Base-by-base conservation (phyloP, 2,888 invertebrate species). In the Hydrotaea diabolus region DNA sequence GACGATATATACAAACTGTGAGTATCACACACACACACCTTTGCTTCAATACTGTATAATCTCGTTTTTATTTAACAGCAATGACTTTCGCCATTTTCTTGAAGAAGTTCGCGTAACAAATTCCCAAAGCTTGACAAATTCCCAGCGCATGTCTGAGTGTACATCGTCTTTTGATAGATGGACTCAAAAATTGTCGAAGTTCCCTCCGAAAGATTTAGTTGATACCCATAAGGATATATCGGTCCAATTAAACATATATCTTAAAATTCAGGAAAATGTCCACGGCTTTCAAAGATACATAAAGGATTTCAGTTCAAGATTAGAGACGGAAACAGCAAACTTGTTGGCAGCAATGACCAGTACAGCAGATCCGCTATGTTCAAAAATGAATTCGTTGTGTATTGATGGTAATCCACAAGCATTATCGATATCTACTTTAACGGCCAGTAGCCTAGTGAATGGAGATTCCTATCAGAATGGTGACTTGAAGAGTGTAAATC, bases 1-100 rank as follows among this genome's bases (percentile, higher is more conserved):
- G 79, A 79, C 8, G 88, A 88, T 75, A 82, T 84, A 0, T 88
- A 86, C 73, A 62, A 84, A 55, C 71, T 89, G 88, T 88, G 86
- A 87, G 87, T 85, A 59, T 11, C 23, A 26, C 15, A n/a, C 11
- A 53, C 23, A 23, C 17, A 36, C 31, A 31, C 7, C 19, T 21
- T 69, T 23, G 8, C n/a, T 8, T 13, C 39, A 11, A 8, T 39
- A 39, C 39, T 1, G 39, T 39, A 8, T 39, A 15, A 36, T 66
- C 4, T 36, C 7, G 2, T 31, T 7, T 11, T 39, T 82, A n/a
- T n/a, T n/a, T n/a, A n/a, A 57, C 19, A 87, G 86, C 5, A 74
- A 26, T 0, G 55, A 82, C 0, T 84, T 83, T 75, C 80, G 82
- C 0, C 17, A 31, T 19, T 64, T 64, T 36, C 26, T 82, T 0